Percentiles rank a stretch among this genome's conserved stretches.
These are phyloP conservation scores for Cephus runcator DNA, from an alignment of 2,888 invertebrate genomes.

Conservation along the genomic window DNA sequence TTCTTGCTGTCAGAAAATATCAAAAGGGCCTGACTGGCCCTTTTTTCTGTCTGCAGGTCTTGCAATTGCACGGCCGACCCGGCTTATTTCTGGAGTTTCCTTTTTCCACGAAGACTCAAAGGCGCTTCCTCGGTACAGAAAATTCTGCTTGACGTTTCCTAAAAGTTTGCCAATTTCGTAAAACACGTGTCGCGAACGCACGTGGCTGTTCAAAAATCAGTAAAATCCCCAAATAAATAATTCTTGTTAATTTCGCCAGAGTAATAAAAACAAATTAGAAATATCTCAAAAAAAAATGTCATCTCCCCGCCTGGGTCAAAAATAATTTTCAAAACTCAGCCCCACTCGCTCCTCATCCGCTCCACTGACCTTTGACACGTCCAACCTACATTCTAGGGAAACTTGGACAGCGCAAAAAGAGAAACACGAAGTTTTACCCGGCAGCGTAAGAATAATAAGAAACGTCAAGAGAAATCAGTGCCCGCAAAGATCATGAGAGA, in stretches of 20 bases:
- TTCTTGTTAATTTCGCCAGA: background rate
- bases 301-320: background rate
- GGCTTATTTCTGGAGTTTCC: background rate
- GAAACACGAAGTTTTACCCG: background rate
- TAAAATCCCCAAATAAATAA: background rate
- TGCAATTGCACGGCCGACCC: slow-evolving; percentile 14
- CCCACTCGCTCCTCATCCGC: background rate
- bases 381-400: background rate
- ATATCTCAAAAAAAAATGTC: background rate
- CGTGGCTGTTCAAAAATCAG: background rate
- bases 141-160: slow-evolving; percentile 12
- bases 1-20: slow-evolving; percentile 5
- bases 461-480: background rate
- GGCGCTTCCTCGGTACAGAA: background rate
- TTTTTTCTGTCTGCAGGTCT: slow-evolving; percentile 5
- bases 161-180: slow-evolving; percentile 12
- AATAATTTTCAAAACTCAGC: background rate
- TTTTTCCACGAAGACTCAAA: slow-evolving; percentile 10
- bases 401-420: background rate
- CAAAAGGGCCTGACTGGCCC: slow-evolving; percentile 9
- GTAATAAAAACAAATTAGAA: background rate
- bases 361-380: background rate
- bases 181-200: background rate
- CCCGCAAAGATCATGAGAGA: background rate
- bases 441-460: background rate